A percentile compares a stretch with the other conserved stretches of the same genome.
Conservation (phyloP, 2,797 vertebrate species). For the Sebastolobus altivelis region DNA sequence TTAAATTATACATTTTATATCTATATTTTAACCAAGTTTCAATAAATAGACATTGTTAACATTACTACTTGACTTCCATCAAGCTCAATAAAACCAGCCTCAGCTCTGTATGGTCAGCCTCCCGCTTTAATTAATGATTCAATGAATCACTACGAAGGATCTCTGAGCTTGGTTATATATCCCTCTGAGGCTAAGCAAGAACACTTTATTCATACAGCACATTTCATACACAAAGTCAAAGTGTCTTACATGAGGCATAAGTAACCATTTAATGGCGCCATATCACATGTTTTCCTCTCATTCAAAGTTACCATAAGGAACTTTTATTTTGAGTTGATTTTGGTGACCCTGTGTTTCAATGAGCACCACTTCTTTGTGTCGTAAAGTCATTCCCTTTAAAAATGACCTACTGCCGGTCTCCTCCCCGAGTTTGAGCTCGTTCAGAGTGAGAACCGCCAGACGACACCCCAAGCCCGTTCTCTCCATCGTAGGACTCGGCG, state of each 20-base stretch:
- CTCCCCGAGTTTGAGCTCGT: too few relatives aligned
- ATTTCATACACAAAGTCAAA: not conserved
- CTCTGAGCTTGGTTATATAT: not conserved
- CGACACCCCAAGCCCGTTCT: too few relatives aligned
- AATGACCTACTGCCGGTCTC: too few relatives aligned
- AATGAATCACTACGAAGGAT: not conserved
- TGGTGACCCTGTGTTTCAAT: too few relatives aligned
- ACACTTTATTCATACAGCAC: not conserved
- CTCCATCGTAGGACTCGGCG: too few relatives aligned
- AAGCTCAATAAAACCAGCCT: not conserved
- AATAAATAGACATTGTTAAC: not conserved
- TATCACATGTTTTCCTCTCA: not conserved
- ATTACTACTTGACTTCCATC: not conserved
- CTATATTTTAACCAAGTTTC: not conserved
- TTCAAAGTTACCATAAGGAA: not conserved
- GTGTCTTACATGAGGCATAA: not conserved
- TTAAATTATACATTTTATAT: not conserved
- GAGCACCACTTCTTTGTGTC: too few relatives aligned
- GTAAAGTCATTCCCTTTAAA: too few relatives aligned
- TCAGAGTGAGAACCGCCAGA: too few relatives aligned
- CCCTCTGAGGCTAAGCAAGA: not conserved
- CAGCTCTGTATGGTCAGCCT: not conserved
- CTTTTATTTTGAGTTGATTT: not conserved
- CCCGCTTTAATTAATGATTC: not conserved
- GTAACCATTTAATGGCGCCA: not conserved